These are phyloP conservation scores for Cyphomyrus discorhynchus DNA, from an alignment of 2,113 vertebrate species.

Conservation along the genomic window DNA sequence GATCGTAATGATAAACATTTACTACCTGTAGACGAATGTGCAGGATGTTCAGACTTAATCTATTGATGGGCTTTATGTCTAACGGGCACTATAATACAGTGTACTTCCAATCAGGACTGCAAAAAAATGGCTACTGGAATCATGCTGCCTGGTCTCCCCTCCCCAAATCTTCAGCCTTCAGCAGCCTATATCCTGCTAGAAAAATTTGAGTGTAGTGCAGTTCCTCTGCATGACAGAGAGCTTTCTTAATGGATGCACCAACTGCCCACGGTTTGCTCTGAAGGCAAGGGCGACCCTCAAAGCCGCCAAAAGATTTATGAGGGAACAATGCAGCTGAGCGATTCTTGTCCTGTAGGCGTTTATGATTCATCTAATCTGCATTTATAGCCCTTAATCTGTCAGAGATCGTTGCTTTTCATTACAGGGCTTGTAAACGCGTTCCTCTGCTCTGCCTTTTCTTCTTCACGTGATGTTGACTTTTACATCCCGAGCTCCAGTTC, in stretches of 20 bases:
- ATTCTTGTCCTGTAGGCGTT: slow-evolving; percentile 17
- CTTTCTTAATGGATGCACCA: slow-evolving; percentile 17
- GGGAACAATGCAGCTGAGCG: slow-evolving; percentile 16
- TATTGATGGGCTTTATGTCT: neutral
- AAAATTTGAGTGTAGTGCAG: neutral
- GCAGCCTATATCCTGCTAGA: neutral
- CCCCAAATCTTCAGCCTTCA: neutral
- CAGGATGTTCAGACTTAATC: neutral
- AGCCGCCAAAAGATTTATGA: slow-evolving; percentile 22
- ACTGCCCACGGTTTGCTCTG: slow-evolving; percentile 14
- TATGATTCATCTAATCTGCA: slow-evolving; percentile 28
- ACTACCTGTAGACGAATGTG: slow-evolving; percentile 8
- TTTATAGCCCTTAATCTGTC: slow-evolving; percentile 26
- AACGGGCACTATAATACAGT: neutral
- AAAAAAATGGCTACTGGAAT: neutral
- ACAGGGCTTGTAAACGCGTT: slow-evolving; percentile 16
- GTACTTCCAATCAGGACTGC: neutral
- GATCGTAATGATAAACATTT: neutral
- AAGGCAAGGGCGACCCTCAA: slow-evolving; percentile 19
- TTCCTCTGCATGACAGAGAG: neutral
- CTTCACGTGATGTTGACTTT: slow-evolving; percentile 16
- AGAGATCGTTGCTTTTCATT: slow-evolving; percentile 26
- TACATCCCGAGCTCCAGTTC: too few relatives aligned
- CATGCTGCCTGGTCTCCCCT: neutral
- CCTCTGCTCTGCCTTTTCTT: neutral